phyloP scores from a whole-genome alignment of 1,140 invertebrate species.

The Cotesia vestalis region DNA sequence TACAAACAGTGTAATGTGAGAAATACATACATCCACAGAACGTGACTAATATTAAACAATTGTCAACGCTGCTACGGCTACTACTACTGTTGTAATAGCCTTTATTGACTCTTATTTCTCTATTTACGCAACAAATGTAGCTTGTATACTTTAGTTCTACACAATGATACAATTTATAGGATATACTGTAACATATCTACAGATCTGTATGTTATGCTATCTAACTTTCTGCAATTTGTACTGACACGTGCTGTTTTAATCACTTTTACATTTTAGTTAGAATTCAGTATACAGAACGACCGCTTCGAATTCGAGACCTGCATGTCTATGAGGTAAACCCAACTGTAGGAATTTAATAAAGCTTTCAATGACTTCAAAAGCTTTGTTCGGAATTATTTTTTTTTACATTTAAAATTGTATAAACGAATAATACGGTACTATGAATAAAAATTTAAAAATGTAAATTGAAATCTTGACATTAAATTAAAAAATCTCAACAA shows the following conservation, averaged over 20 bases:
- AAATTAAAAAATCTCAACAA: too few relatives aligned
- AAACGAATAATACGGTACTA: too few relatives aligned
- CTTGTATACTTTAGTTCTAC: not conserved
- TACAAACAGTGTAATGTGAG: conserved; percentile 60
- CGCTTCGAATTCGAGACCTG: conserved; percentile 53
- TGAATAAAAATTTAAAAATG: too few relatives aligned
- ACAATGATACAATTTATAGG: too few relatives aligned
- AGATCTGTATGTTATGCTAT: too few relatives aligned
- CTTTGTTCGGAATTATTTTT: not conserved
- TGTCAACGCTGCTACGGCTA: conserved; percentile 20
- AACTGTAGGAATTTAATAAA: not conserved
- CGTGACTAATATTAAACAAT: conserved; percentile 47
- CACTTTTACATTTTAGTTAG: conserved; percentile 13
- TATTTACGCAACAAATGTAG: not conserved
- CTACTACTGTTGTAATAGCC: not conserved
- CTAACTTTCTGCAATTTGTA: too few relatives aligned
- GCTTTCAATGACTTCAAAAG: conserved; percentile 15
- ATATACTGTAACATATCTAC: too few relatives aligned
- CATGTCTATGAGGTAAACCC: conserved; percentile 56
- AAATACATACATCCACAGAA: conserved; percentile 55
- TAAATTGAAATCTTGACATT: too few relatives aligned
- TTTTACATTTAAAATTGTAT: too few relatives aligned
- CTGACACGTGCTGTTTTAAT: not conserved
- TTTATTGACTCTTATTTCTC: conserved; percentile 19
- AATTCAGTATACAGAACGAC: conserved; percentile 65